Evolutionary conservation across 2,113 vertebrate genomes (phyloP).

Genomic region (Catagonus wagneri): DNA sequence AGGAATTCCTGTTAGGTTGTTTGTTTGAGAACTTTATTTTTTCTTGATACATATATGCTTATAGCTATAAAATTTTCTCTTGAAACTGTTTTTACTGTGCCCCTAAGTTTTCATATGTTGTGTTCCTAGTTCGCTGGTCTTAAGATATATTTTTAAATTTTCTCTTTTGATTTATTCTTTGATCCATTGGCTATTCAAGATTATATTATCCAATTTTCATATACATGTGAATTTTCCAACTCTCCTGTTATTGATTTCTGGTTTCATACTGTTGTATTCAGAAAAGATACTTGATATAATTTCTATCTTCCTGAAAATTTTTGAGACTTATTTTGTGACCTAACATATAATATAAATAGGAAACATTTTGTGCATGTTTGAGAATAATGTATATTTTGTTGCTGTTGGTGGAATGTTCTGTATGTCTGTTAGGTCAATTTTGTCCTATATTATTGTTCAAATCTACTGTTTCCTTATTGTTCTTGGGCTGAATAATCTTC

Average conservation of each 20-base stretch:
- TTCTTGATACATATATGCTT: neutral
- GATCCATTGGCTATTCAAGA: neutral
- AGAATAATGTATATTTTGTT: neutral
- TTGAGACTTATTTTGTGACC: neutral
- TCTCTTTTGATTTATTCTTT: neutral
- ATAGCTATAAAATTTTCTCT: neutral
- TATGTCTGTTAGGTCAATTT: neutral
- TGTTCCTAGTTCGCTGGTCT: neutral
- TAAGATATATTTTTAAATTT: neutral
- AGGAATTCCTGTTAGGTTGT: neutral
- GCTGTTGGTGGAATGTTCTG: neutral
- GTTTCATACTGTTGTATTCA: neutral
- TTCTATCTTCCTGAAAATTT: neutral
- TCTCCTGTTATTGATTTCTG: neutral
- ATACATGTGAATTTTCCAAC: neutral
- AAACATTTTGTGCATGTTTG: neutral
- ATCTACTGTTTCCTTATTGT: neutral
- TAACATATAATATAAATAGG: neutral
- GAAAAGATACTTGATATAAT: neutral
- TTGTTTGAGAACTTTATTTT: neutral
- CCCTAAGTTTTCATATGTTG: neutral
- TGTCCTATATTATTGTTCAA: neutral
- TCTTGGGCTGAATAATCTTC: neutral
- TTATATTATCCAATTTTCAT: neutral
- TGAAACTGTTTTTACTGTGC: neutral